Base-by-base conservation (phyloP, 2,797 vertebrate genomes). In the Hephaestus fuliginosus region DNA sequence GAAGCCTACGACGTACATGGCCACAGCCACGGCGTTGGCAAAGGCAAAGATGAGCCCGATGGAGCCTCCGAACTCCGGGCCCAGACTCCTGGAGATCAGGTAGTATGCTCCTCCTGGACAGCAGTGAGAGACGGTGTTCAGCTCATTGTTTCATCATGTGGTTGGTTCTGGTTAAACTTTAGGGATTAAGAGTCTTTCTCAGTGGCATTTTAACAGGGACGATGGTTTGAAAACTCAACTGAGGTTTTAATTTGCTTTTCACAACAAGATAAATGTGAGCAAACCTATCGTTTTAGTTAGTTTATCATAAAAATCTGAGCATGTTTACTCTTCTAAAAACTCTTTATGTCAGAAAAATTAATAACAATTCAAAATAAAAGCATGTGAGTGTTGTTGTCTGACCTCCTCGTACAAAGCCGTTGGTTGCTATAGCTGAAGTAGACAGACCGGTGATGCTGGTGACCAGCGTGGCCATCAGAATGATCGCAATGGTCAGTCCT, bases 1-100 rank as follows among this genome's bases (percentile, higher is more conserved):
- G 80, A 99, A 99, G 75, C 98, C 98, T 77, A 99, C 98, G 18
- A 99, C 98, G 65, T 99, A 99, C 98, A 99, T 99, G 85, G 98
- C 97, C 85, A 99, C 98, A 3, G 98, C 98, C 72, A 99, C 98
- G 2, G 98, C 98, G 66, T 99, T 99, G 73, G 98, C 98, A 82
- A 99, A 99, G 64, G 98, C 97, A 41, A 99, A 99, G 75, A 99
- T 99, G 7, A 99, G 95, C 4, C 98, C 98, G 30, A 99, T 99
- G 22, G 98, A 97, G 46, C 98, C 98, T 61, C 98, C 98, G 55
- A 99, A 99, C 92, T 99, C 98, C 6, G 98, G 98, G 7, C 98
- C 98, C 77, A 99, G 91, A 87, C 97, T 99, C 92, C 98, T 96
- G 78, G 98, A 99, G 95, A 99, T 99, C 88, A 99, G 93, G 89